Conservation (phyloP, 2,797 vertebrate species). For the Enteromius afrohamiltoni region DNA sequence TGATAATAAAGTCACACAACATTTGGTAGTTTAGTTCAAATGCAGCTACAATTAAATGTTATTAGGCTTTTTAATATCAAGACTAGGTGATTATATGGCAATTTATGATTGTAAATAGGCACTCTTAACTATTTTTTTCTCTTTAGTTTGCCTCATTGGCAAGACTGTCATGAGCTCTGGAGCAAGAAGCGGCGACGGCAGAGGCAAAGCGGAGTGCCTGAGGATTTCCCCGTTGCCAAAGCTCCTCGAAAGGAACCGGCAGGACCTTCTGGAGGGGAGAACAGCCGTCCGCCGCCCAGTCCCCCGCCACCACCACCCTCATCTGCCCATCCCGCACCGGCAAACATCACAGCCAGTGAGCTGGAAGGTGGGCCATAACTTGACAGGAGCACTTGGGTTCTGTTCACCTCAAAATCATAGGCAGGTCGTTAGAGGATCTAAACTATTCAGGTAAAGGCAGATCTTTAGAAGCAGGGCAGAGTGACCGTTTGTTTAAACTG, state of each 20-base stretch:
- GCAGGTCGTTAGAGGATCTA: not conserved
- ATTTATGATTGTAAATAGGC: not conserved
- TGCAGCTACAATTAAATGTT: not conserved
- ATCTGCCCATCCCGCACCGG: constrained; percentile 67
- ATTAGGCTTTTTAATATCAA: not conserved
- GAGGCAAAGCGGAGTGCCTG: constrained; percentile 87
- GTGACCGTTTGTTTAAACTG: not conserved
- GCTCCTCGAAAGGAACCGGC: constrained; percentile 88
- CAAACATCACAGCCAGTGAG: constrained; percentile 70
- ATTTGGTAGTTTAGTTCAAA: not conserved
- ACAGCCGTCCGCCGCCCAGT: constrained; percentile 82
- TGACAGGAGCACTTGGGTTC: not conserved
- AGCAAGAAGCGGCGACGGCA: constrained; percentile 95
- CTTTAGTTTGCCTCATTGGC: constrained; percentile 92
- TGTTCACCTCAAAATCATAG: not conserved
- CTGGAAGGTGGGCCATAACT: constrained; percentile 68
- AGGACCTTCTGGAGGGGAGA: constrained; percentile 84
- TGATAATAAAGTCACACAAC: not conserved
- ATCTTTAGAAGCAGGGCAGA: not conserved
- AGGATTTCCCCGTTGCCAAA: constrained; percentile 89
- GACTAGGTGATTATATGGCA: not conserved
- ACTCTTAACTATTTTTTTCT: not conserved
- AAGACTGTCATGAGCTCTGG: constrained; percentile 98
- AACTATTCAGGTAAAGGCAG: not conserved
- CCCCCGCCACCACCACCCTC: constrained; percentile 76